Evolutionary conservation across 2,113 vertebrate species (phyloP).

Genomic region (Vanacampus margaritifer): DNA sequence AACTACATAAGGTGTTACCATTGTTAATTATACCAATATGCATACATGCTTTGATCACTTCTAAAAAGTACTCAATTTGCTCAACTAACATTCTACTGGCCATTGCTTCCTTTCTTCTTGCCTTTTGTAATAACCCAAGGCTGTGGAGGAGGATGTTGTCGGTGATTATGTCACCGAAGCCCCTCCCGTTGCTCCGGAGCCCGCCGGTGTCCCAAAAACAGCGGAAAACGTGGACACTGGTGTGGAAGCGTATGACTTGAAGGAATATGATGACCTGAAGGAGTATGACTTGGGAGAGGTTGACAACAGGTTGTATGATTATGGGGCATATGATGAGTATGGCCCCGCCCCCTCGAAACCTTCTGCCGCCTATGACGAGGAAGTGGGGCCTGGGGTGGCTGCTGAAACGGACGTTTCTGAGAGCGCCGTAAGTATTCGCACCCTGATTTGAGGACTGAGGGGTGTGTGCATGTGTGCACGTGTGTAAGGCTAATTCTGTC

Average conservation of each 20-base stretch:
- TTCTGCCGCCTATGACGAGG: conserved; percentile 75
- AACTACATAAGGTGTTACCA: conserved; percentile 54
- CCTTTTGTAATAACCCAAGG: conserved; percentile 78
- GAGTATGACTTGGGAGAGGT: conserved; percentile 70
- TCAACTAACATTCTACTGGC: conserved; percentile 85
- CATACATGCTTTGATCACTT: conserved; percentile 54
- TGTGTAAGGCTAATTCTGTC: conserved; percentile 22
- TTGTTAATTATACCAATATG: conserved; percentile 25
- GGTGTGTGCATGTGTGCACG: conserved; percentile 54
- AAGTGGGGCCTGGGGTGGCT: conserved; percentile 90
- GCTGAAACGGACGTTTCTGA: conserved; percentile 91
- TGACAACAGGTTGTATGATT: conserved; percentile 85
- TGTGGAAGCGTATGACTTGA: conserved; percentile 83
- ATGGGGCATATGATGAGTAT: conserved; percentile 88
- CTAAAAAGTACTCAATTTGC: conserved; percentile 68
- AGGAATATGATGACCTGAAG: conserved; percentile 88
- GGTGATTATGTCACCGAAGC: conserved; percentile 86
- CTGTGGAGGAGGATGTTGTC: conserved; percentile 85
- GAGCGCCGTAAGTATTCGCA: conserved; percentile 83
- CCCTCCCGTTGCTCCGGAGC: conserved; percentile 76
- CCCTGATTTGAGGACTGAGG: conserved; percentile 21
- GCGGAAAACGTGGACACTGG: conserved; percentile 67
- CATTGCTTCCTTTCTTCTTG: conserved; percentile 36
- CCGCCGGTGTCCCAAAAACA: conserved; percentile 71
- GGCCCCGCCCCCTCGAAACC: conserved; percentile 82